phyloP scores from a whole-genome alignment of 2,797 vertebrate species.

The Graptemys geographica region DNA sequence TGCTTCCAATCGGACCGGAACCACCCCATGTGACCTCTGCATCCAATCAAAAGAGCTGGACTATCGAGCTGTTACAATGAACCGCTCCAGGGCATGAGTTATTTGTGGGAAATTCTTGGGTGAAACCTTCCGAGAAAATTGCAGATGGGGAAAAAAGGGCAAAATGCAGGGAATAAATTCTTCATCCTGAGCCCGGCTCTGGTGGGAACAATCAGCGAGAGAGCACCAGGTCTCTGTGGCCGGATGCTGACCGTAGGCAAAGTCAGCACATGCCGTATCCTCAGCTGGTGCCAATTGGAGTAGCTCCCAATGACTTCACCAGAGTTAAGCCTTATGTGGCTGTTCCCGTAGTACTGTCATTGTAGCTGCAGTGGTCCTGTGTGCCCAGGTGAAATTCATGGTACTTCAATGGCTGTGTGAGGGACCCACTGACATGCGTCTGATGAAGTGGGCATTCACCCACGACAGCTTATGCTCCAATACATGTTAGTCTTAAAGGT shows the following conservation, averaged over 20 bases:
- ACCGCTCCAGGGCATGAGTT: not conserved
- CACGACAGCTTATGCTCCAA: too few relatives aligned
- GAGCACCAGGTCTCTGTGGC: not conserved
- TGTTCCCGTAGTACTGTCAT: not conserved
- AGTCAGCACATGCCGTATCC: not conserved
- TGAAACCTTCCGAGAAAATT: accelerated
- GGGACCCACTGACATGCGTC: not conserved
- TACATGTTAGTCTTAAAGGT: too few relatives aligned
- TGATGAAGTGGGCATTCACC: too few relatives aligned
- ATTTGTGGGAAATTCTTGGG: accelerated
- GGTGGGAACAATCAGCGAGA: accelerated
- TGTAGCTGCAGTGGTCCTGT: not conserved
- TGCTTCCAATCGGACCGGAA: not conserved
- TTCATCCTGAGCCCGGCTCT: not conserved
- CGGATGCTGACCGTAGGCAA: not conserved
- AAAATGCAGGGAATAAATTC: accelerated
- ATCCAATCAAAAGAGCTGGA: not conserved
- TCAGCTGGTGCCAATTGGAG: not conserved
- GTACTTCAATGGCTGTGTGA: not conserved
- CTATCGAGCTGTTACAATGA: not conserved
- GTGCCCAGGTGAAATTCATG: not conserved
- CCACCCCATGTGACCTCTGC: not conserved
- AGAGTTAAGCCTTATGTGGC: not conserved
- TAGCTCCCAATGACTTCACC: not conserved
- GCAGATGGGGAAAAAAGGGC: not conserved